Percentiles rank a stretch among this genome's conserved stretches.
These are phyloP conservation scores for Rhizomys pruinosus DNA, from an alignment of 2,113 vertebrate genomes.

Conservation along the genomic window DNA sequence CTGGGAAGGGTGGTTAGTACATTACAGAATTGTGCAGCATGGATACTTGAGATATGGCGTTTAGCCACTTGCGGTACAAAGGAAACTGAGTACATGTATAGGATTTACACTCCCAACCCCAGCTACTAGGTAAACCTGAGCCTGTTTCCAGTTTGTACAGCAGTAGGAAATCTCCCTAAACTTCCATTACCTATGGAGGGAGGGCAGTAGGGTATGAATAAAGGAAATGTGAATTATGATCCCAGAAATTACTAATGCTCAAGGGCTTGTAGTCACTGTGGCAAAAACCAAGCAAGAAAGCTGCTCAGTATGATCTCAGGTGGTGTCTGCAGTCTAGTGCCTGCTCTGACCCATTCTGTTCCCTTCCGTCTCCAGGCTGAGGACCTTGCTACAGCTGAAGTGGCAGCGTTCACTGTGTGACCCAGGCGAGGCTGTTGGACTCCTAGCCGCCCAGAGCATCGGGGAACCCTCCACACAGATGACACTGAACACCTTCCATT, in stretches of 20 bases:
- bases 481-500: slow-evolving; percentile 99
- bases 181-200: not conserved
- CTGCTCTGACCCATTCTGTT: not conserved
- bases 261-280: not conserved
- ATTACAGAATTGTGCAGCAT: not conserved
- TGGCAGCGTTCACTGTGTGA: slow-evolving; percentile 97
- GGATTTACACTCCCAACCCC: too few relatives aligned
- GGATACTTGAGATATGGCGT: not conserved
- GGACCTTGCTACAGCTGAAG: slow-evolving; percentile 92
- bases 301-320: not conserved
- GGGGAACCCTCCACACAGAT: slow-evolving; percentile 99
- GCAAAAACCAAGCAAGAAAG: fast-evolving
- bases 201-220: not conserved
- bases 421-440: slow-evolving; percentile 96
- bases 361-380: slow-evolving; percentile 85
- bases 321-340: not conserved
- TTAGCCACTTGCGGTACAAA: not conserved
- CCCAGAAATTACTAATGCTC: not conserved
- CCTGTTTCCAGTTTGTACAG: not conserved
- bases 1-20: not conserved
- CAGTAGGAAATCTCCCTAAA: not conserved
- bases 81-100: not conserved
- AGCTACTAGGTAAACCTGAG: not conserved
- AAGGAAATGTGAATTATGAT: not conserved
- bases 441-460: slow-evolving; percentile 97